These are phyloP conservation scores for Amphipoea oculea DNA, from an alignment of 2,888 invertebrate species.

Conservation along the genomic window DNA sequence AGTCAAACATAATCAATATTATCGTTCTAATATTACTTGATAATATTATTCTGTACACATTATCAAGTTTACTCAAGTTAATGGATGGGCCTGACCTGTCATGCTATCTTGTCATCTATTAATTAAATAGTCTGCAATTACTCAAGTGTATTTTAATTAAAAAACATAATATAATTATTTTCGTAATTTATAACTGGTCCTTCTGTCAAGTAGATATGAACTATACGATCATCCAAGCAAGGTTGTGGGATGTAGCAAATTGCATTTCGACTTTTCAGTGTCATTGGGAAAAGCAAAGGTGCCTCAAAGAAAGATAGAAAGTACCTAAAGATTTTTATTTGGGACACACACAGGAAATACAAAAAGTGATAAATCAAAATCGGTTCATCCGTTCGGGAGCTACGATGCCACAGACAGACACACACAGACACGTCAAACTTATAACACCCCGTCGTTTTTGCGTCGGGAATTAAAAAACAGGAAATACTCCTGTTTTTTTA, in stretches of 20 bases:
- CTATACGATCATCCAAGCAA: background rate
- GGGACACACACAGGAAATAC: too few species aligned
- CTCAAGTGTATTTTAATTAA: background rate
- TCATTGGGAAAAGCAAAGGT: background rate
- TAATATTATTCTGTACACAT: slow-evolving; percentile 12
- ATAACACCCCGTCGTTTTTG: too few species aligned
- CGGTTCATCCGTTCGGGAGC: too few species aligned
- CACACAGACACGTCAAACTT: too few species aligned
- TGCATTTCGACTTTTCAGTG: background rate
- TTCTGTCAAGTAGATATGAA: background rate
- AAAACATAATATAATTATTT: background rate
- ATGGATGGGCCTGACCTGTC: slow-evolving; percentile 34
- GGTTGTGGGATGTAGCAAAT: background rate
- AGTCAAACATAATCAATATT: slow-evolving; percentile 34
- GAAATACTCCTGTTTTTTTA: too few species aligned
- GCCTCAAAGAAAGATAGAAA: background rate
- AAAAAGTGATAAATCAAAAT: too few species aligned
- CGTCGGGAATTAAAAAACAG: too few species aligned
- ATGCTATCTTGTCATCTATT: slow-evolving; percentile 20
- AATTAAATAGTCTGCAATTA: slow-evolving; percentile 30
- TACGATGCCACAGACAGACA: too few species aligned
- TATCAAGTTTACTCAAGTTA: slow-evolving; percentile 25
- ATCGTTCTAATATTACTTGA: slow-evolving; percentile 19
- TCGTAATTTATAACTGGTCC: background rate
- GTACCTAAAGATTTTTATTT: too few species aligned